Base-by-base conservation (phyloP, 37 sponge, comb jelly and placozoan genomes). In the Mnemiopsis leidyi region DNA sequence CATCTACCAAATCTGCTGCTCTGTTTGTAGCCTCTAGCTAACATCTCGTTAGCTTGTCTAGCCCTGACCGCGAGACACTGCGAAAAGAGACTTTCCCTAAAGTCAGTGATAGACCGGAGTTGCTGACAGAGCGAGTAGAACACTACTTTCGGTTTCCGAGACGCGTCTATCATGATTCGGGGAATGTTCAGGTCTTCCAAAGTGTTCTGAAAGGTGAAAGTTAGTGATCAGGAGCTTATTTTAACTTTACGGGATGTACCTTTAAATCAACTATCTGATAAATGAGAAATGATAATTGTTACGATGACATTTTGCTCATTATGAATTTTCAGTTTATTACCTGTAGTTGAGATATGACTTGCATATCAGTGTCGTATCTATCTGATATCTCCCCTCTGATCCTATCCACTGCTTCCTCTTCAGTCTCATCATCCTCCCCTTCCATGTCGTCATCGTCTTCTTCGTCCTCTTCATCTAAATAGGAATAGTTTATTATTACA, bases 11-110 rank as follows among this genome's bases (percentile, higher is more conserved):
- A 97, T 20, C 71, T 92, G 67, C 96, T 97, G 34, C 94, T 48
- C 29, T 95, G 94, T 93, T 98, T 98, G 93, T 96, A 98, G 36
- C 97, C 95, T 38, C 93, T 92, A 26, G 95, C 95, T 0, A 96
- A 68, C 39, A 98, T 92, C 25, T 82, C 92, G 82, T 94, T 95
- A 20, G 98, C 97, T 5, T 82, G 93, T 0, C 82, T 76, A 37
- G 48, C 92, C 38, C 93, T 76, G 21, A 97, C 75, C 9, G 93
- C 88, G 35, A 95, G 92, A 32, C 96, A 96, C 68, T 96, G 96
- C 20, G 93, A 23, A 33, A 98, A 92, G 76, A 98, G 93, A 0
- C 97, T 95, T 28, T 69, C 69, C 75, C 98, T 94, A 38, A 94
- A 93, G 16, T 93, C 75, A 32, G 93, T 94, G 68, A 83, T 95